Base-by-base conservation (phyloP, 1,140 invertebrate genomes). In the Drosophila pachea region DNA sequence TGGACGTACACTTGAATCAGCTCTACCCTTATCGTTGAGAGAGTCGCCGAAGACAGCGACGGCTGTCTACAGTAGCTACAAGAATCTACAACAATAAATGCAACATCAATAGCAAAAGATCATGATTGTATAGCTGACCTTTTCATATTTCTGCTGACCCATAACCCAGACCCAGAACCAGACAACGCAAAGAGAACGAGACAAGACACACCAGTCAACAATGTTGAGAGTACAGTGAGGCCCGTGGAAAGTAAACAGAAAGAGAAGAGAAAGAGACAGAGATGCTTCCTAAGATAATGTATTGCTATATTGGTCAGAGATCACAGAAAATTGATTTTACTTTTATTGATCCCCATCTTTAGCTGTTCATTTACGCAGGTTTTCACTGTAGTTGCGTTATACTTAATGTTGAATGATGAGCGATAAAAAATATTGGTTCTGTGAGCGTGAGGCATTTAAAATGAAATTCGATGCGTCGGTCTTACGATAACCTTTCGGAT, bases 81-180 rank as follows among this genome's bases (percentile, higher is more conserved):
- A 50, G 52, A 31, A 36, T 38, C 49, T 32, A 45, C 8, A 66
- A 50, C 16, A 38, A 45, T 9, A 38, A 42, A 22, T n/a, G 4
- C 11, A 42, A 40, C 38, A 40, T 5, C 38, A 40, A 40, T 4
- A 12, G 11, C 2, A n/a, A 40, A n/a, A 42, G 40, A 60, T 60
- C 55, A 67, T 45, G 70, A 73, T 71, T 74, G 61, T 55, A 50
- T 45, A 32, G 49, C 54, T 87, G 83, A 86, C 82, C 83, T 87
- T 69, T 78, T 63, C 65, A 74, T 62, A 73, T 65, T 63, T 83
- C 14, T 71, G 63, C 75, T 86, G 82, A 86, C 82, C 82, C 70
- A 60, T 67, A 67, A 55, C 55, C 56, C 55, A 58, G 42, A 48
- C 36, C 43, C 52, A 64, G 22, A 64, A 38, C 29, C 40, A 64